Conservation (phyloP, 2,888 invertebrate species). For the Stenchaetothrips biformis region DNA sequence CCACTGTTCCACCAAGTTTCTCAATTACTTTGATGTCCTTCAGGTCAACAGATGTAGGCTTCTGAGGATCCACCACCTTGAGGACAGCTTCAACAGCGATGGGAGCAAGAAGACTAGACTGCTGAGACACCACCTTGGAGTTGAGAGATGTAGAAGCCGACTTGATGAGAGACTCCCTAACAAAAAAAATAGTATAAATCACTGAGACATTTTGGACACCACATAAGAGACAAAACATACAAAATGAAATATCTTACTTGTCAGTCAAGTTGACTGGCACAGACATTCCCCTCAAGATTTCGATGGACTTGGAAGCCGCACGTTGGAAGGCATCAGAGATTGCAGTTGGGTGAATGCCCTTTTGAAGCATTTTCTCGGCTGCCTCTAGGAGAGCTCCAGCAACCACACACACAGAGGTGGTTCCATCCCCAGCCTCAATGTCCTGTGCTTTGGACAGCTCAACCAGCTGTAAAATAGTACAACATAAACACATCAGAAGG, state of each 20-base stretch:
- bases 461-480: conserved; percentile 65
- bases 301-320: conserved; percentile 68
- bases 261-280: conserved; percentile 80
- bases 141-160: conserved; percentile 97
- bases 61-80: conserved; percentile 69
- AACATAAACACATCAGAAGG: neutral
- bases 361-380: conserved; percentile 82
- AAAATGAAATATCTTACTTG: conserved; percentile 33
- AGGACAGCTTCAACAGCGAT: conserved; percentile 96
- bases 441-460: conserved; percentile 98
- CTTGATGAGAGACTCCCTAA: conserved; percentile 76
- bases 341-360: conserved; percentile 95
- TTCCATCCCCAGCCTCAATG: conserved; percentile 98
- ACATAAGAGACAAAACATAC: neutral
- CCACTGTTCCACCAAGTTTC: conserved; percentile 93
- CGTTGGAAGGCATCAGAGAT: conserved; percentile 97
- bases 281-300: conserved; percentile 77
- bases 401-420: conserved; percentile 96
- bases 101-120: conserved; percentile 90
- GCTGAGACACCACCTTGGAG: conserved; percentile 97
- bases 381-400: conserved; percentile 95
- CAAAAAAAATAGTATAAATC: neutral
- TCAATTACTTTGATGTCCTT: conserved; percentile 95
- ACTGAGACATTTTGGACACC: too few relatives aligned
- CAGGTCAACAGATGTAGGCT: conserved; percentile 78